Base-by-base conservation (phyloP, 2,113 vertebrate genomes). In the Ceyx melanurus region DNA sequence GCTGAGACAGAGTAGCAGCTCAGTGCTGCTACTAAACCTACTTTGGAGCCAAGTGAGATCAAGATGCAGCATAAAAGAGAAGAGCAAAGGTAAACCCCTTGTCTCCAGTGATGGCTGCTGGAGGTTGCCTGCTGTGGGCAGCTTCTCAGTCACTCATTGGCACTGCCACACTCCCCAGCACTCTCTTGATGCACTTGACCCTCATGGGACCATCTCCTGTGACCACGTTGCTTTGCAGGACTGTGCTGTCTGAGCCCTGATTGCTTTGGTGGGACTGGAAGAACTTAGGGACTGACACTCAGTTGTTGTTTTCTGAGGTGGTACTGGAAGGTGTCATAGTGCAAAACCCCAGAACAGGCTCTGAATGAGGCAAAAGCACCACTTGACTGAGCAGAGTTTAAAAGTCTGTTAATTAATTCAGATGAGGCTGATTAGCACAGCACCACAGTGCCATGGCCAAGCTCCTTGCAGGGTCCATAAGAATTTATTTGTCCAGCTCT, bases 151-250 rank as follows among this genome's bases (percentile, higher is more conserved):
- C 33, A 42, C n/a, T 7, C 1, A 0, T 33, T 33, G 60, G 17
- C 37, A 19, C 43, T 50, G 33, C 46, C 33, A 6, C 0, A 0
- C 21, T 61, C 18, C 35, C 53, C 18, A 50, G 14, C 11, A n/a
- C 6, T 33, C 9, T 20, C 33, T 31, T 0, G 0, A 6, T 7
- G 40, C 7, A 1, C 15, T 22, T 40, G 20, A 26, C 3, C 15
- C 45, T 48, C 2, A 0, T 10, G n/a, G 56, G 25, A 45, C 23
- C 22, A 1, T 2, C 25, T 40, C 22, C 28, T 19, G 15, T 21
- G 78, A 16, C 35, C 5, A 3, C 13, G 3, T 5, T 2, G 0
- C 61, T 31, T 35, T 33, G 56, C 51, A 82, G 67, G 37, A 45
- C 14, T 0, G 0, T 7, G 31, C 4, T 61, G 10, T 17, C 35